These are phyloP conservation scores for Lepetodrilus schrolli DNA, from an alignment of 2,888 invertebrate species.

Conservation along the genomic window DNA sequence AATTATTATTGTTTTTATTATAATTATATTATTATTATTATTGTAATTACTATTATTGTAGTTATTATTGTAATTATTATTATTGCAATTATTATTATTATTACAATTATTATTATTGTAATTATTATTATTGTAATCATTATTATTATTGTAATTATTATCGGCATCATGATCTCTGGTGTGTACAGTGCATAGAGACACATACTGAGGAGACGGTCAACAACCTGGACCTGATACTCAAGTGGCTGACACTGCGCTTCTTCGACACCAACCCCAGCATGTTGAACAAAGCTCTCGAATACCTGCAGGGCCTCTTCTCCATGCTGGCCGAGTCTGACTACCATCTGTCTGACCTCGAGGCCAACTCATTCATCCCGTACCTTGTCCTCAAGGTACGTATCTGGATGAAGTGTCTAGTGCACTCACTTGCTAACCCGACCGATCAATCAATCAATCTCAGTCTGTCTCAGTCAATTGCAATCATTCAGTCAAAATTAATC, in stretches of 20 bases:
- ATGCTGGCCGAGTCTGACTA: slow-evolving; percentile 86
- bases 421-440: too few relatives aligned
- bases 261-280: slow-evolving; percentile 99
- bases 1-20: too few relatives aligned
- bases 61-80: not conserved
- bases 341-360: slow-evolving; percentile 91
- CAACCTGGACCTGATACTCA: slow-evolving; percentile 94
- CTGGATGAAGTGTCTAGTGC: too few relatives aligned
- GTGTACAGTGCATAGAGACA: slow-evolving; percentile 81
- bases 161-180: slow-evolving; percentile 34
- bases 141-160: too few relatives aligned
- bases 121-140: too few relatives aligned
- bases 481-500: too few relatives aligned
- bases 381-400: slow-evolving; percentile 89
- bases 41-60: not conserved
- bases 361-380: slow-evolving; percentile 94
- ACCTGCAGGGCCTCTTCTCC: slow-evolving; percentile 87
- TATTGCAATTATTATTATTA: too few relatives aligned
- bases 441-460: too few relatives aligned
- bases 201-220: slow-evolving; percentile 87
- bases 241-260: slow-evolving; percentile 96
- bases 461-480: too few relatives aligned
- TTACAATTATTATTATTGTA: too few relatives aligned
- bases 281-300: slow-evolving; percentile 94
- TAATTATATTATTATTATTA: not conserved